Evolutionary conservation across 2,113 vertebrate species (phyloP).

Genomic region (Morone chrysops): DNA sequence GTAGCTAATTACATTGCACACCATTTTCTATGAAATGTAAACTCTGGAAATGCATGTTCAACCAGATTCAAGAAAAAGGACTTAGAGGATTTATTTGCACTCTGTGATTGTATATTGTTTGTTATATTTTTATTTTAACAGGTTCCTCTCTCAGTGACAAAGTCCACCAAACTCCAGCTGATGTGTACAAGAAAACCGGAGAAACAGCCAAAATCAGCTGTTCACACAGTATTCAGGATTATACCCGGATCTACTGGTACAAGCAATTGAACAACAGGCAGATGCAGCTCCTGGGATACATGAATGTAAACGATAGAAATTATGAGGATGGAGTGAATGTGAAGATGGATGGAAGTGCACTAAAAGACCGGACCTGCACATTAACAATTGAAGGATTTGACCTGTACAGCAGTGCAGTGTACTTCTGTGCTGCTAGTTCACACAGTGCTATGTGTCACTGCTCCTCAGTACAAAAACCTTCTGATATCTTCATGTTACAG

Average conservation of each 20-base stretch:
- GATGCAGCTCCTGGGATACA: background rate
- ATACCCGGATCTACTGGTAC: slow-evolving; percentile 67
- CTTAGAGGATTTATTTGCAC: too few relatives aligned
- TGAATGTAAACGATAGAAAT: accelerated
- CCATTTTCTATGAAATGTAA: too few relatives aligned
- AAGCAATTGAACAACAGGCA: background rate
- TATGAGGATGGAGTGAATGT: background rate
- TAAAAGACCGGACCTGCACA: slow-evolving; percentile 20
- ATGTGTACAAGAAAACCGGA: background rate
- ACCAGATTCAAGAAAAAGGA: too few relatives aligned
- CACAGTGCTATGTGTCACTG: slow-evolving; percentile 38
- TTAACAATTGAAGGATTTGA: slow-evolving; percentile 1
- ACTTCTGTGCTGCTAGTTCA: slow-evolving; percentile 59
- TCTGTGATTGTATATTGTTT: too few relatives aligned
- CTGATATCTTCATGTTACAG: background rate
- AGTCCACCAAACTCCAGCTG: slow-evolving; percentile 36
- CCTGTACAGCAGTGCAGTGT: slow-evolving; percentile 48
- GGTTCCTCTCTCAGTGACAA: slow-evolving; percentile 33
- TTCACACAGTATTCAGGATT: slow-evolving; percentile 32
- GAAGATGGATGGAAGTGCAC: slow-evolving; percentile 17
- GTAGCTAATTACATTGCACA: too few relatives aligned
- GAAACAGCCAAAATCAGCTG: slow-evolving; percentile 43
- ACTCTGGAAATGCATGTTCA: too few relatives aligned
- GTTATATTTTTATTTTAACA: background rate
- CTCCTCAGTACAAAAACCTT: slow-evolving; percentile 49